A percentile compares a stretch with the other conserved stretches of the same genome.
Conservation (phyloP, 2,113 vertebrate genomes). For the Stigmatopora nigra region DNA sequence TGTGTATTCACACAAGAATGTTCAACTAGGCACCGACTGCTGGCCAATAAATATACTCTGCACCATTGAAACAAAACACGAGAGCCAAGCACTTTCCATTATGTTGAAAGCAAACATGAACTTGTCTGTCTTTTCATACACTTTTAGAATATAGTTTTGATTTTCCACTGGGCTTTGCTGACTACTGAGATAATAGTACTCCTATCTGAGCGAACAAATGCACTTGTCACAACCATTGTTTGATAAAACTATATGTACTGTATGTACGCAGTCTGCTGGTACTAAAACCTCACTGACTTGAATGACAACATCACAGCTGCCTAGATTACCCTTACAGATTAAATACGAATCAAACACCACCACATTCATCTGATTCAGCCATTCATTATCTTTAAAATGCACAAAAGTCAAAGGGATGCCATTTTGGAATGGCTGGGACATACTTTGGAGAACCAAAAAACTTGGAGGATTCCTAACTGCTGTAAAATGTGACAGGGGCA, state of each 20-base stretch:
- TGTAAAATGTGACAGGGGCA: constrained; percentile 14
- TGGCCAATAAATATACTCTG: constrained; percentile 71
- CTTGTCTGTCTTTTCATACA: constrained; percentile 67
- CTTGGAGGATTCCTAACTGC: constrained; percentile 26
- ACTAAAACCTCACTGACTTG: constrained; percentile 61
- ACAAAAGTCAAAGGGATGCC: constrained; percentile 33
- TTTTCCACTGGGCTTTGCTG: constrained; percentile 64
- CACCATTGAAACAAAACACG: constrained; percentile 66
- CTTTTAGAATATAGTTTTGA: constrained; percentile 53
- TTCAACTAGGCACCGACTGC: constrained; percentile 69
- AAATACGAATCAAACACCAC: constrained; percentile 61
- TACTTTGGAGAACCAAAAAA: constrained; percentile 49
- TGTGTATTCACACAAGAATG: constrained; percentile 60
- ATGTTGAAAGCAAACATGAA: constrained; percentile 64
- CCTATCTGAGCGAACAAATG: constrained; percentile 67
- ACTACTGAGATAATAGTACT: constrained; percentile 67
- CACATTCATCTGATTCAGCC: constrained; percentile 62
- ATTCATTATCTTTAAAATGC: constrained; percentile 54
- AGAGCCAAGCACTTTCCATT: constrained; percentile 69
- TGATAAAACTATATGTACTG: constrained; percentile 65
- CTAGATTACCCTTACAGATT: constrained; percentile 63
- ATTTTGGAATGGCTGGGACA: constrained; percentile 14
- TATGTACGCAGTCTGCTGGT: constrained; percentile 62
- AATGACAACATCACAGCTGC: constrained; percentile 68
- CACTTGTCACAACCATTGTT: constrained; percentile 70